Evolutionary conservation across 2,113 vertebrate species (phyloP), one percentile per base, ranked within the genome.

Genomic region (Dicentrarchus labrax): DNA sequence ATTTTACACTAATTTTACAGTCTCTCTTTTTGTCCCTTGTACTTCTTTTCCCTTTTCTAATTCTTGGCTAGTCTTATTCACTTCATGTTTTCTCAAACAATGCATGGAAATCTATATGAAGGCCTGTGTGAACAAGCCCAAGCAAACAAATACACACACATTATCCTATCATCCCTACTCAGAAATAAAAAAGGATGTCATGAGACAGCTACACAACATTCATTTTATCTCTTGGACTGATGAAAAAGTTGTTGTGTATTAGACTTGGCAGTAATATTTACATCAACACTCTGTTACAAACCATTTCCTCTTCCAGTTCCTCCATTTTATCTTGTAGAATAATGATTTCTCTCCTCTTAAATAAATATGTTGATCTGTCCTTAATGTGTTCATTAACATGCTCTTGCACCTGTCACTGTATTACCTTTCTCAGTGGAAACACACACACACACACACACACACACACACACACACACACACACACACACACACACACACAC

Each of bases 341-440:
- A 61, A 81, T 60, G 43, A 56, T 38, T 66, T 83, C 8, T 54
- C 68, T 36, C 19, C 12, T 73, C n/a, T 69, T 8, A 64, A 78
- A 72, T 62, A 19, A 80, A 85, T 53, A 9, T 60, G 39, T 47
- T 50, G 56, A 22, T 60, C 65, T 43, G 17, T 50, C 6, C 39
- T 6, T 56, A 30, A 62, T n/a, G n/a, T 82, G 71, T 67, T 12
- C 24, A 72, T 64, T 56, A 80, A 71, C 43, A 8, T 4, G 1
- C 38, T 82, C 38, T 39, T 84, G 41, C 64, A 50, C 47, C 39
- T 66, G 56, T 24, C 61, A 70, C n/a, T 38, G 30, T 19, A 41
- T 82, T 57, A 64, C 43, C 76, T 62, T 22, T 82, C 30, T 45
- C 54, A 59, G 30, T 39, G 36, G n/a, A 79, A 41, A 79, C 10